Base-by-base conservation (phyloP, 1,140 invertebrate species). In the Bursaphelenchus mucronatus region DNA sequence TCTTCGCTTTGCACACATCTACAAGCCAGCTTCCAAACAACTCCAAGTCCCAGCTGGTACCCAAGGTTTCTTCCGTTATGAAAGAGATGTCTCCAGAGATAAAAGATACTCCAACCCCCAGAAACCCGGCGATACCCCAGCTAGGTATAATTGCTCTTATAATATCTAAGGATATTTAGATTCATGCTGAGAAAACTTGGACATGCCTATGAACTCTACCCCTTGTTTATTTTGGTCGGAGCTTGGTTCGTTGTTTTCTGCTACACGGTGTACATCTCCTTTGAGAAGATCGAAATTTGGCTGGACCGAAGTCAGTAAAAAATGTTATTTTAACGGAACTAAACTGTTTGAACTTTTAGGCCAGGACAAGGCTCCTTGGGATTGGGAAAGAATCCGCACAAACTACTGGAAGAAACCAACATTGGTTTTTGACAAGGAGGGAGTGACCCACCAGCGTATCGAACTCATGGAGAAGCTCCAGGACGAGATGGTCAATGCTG, bases 401-500 rank as follows among this genome's bases (percentile, higher is more conserved):
- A 64, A 55, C 19, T 69, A 53, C 41, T 64, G 47, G 58, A 69
- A 54, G 57, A 63, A 66, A 45, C 66, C 66, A 19, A 68, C 56
- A 21, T 30, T 69, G 8, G 50, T 30, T 0, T 70, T 63, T 55
- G 77, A 79, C 45, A 52, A 68, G n/a, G 39, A 56, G 44, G 76
- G 76, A 49, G 62, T 57, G 41, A 69, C 74, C 9, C 67, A 76
- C 19, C 65, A 79, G 17, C 68, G 76, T 19, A 51, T 78, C 15
- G 62, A 63, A 41, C 41, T 78, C 41, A 78, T 78, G 76, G 76
- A 78, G 51, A 61, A 61, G 47, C 71, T 78, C 13, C 73, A 75
- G 51, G 76, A 78, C 51, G 69, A 80, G 53, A 72, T 78, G 75
- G 13, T 78, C 51, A 69, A 76, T 21, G 76, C 76, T n/a, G 76